phyloP scores from a whole-genome alignment of 2,797 vertebrate genomes.

The Cirrhinus molitorella region DNA sequence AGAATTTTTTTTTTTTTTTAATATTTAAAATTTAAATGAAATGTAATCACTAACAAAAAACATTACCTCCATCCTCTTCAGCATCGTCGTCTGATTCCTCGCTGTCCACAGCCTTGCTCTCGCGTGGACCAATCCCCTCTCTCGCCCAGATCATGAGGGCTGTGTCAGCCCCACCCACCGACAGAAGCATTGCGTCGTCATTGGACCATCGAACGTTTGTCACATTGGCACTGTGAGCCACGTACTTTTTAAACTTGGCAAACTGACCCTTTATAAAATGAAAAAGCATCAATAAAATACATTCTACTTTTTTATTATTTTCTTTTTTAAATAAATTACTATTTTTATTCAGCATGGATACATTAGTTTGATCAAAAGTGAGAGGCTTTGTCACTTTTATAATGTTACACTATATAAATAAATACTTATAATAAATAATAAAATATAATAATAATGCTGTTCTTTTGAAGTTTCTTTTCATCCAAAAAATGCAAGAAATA shows the following conservation, averaged over 20 bases:
- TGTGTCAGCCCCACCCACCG: conserved; percentile 92
- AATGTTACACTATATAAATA: background rate
- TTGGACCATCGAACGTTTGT: conserved; percentile 93
- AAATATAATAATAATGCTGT: background rate
- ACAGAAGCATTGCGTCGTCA: conserved; percentile 90
- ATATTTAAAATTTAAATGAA: background rate
- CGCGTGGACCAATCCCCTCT: conserved; percentile 88
- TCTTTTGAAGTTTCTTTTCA: background rate
- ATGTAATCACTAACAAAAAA: background rate
- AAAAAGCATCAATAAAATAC: background rate
- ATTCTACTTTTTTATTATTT: too few species aligned
- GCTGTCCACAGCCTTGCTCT: conserved; percentile 92
- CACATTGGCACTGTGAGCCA: conserved; percentile 94
- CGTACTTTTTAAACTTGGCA: conserved; percentile 93
- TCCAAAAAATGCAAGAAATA: too few species aligned
- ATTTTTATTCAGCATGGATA: background rate
- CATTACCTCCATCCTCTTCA: conserved; percentile 93
- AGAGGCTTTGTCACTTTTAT: background rate
- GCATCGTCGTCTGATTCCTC: conserved; percentile 94
- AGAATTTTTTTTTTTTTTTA: too few species aligned
- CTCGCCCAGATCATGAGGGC: conserved; percentile 96
- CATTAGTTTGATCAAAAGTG: background rate
- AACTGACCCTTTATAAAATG: conserved; percentile 84
- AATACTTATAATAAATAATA: background rate
- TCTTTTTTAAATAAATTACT: too few species aligned